Percentiles rank a stretch among this genome's conserved stretches.
Conservation (phyloP, 2,888 invertebrate species). For the Lumbricus terrestris region DNA sequence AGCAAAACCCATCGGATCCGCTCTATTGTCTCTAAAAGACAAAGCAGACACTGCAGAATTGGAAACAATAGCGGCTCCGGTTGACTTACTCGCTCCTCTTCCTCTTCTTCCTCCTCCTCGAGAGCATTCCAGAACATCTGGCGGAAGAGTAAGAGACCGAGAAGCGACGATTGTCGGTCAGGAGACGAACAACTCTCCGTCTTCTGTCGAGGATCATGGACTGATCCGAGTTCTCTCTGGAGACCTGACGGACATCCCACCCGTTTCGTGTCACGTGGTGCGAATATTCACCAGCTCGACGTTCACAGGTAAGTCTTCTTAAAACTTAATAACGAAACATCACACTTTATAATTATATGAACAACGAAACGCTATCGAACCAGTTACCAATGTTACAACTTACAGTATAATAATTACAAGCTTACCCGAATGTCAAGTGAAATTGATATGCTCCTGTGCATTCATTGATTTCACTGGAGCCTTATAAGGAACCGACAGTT, state of each 20-base stretch:
- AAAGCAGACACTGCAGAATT: not conserved
- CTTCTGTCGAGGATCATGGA: not conserved
- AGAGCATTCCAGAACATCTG: not conserved
- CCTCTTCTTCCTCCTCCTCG: no score
- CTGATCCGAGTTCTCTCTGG: constrained; percentile 32
- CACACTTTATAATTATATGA: not conserved
- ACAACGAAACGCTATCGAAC: not conserved
- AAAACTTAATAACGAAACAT: not conserved
- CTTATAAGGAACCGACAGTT: no score
- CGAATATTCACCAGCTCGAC: constrained; percentile 97
- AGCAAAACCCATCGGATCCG: not conserved
- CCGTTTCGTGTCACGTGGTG: constrained; percentile 95
- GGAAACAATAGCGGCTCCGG: not conserved
- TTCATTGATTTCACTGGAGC: no score
- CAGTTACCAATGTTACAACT: no score
- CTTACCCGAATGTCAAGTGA: no score
- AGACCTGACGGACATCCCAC: constrained; percentile 73
- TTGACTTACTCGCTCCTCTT: not conserved
- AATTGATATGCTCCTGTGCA: no score
- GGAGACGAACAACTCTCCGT: not conserved
- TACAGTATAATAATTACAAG: no score
- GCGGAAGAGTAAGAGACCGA: not conserved
- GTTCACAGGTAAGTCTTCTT: constrained; percentile 78
- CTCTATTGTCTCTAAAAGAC: not conserved
- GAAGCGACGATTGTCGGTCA: not conserved